Conservation (phyloP, 2,797 vertebrate genomes). For the Myotis myotis region DNA sequence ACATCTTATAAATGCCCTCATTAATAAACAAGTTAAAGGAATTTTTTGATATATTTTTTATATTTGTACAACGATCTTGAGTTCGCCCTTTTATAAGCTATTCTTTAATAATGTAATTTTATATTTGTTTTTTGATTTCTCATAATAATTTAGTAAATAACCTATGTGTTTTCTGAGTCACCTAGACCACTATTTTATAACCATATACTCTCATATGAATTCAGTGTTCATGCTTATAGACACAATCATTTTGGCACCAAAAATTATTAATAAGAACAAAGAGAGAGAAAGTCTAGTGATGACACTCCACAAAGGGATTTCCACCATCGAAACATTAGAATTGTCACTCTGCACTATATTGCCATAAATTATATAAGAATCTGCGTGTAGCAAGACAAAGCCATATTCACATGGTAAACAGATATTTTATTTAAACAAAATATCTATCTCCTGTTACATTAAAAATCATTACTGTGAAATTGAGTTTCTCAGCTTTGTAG, state of each 20-base stretch:
- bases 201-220: background rate
- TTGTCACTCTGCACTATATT: background rate
- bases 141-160: background rate
- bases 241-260: background rate
- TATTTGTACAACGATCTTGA: background rate
- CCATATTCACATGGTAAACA: background rate
- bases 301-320: background rate
- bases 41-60: background rate
- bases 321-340: background rate
- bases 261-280: background rate
- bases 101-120: background rate
- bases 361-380: background rate
- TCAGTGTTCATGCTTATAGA: background rate
- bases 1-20: background rate
- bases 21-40: background rate
- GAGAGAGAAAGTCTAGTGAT: background rate
- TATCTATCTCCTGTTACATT: background rate
- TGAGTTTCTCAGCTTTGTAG: background rate
- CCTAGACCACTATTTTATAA: background rate
- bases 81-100: background rate
- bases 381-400: background rate
- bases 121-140: background rate
- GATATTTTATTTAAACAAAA: slow-evolving; percentile 9
- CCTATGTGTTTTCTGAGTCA: background rate
- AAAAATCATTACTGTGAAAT: slow-evolving; percentile 1